A percentile compares a stretch with the other conserved stretches of the same genome.
phyloP scores from a whole-genome alignment of 2,113 vertebrate species.

The Arenaria interpres region DNA sequence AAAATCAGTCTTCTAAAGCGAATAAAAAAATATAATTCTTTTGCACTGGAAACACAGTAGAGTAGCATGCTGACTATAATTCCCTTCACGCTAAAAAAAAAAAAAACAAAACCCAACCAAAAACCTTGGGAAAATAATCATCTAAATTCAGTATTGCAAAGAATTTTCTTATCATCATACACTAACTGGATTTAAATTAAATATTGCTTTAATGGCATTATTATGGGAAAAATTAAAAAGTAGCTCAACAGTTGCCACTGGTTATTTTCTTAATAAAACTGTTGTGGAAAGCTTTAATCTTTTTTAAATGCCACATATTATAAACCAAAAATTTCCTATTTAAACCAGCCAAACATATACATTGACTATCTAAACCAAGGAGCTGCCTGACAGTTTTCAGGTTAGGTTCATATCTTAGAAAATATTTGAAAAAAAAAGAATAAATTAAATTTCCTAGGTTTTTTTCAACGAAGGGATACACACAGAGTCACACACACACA shows the following conservation, averaged over 20 bases:
- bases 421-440: neutral
- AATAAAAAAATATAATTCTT: neutral
- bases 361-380: neutral
- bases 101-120: too few species aligned
- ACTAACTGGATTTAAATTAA: conserved; percentile 34
- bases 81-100: neutral
- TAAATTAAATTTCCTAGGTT: neutral
- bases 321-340: neutral
- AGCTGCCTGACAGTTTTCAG: neutral
- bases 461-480: neutral
- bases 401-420: neutral
- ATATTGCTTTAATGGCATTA: conserved; percentile 24
- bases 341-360: neutral
- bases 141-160: conserved; percentile 18
- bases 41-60: neutral
- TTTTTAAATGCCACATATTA: neutral
- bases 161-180: neutral
- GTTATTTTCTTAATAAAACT: conserved; percentile 43
- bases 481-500: fast-evolving
- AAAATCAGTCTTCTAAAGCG: neutral
- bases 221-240: neutral
- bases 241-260: neutral
- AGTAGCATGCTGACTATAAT: neutral
- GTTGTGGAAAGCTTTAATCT: conserved; percentile 10
- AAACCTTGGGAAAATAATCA: neutral